Base-by-base conservation (phyloP, 2,888 invertebrate genomes). In the Phasia obesa region DNA sequence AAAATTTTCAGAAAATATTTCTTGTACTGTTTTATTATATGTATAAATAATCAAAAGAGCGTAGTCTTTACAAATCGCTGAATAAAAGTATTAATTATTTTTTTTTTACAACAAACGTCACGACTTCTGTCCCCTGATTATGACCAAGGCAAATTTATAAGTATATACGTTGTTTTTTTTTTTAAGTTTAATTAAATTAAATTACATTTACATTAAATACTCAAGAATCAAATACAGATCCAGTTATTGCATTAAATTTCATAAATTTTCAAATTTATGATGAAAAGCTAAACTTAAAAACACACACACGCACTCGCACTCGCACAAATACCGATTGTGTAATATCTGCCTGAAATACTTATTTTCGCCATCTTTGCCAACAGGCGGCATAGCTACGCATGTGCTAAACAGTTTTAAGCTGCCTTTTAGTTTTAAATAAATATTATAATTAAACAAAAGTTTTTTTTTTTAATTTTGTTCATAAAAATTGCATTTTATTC, bases 231-330 rank as follows among this genome's bases (percentile, higher is more conserved):
- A 44, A 47, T 60, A 42, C 78, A 70, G 53, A 38, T 60, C 75
- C 83, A 79, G 76, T 71, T 71, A 42, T 76, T 67, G 59, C 42
- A 67, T 71, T 62, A 62, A 76, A 60, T 62, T 51, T 55, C 79
- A 79, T 79, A 83, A 83, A 83, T 79, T 76, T 49, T 3, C 60
- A 38, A 79, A 60, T 83, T 83, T 83, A 83, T 79, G 71, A 9
- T 42, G 23, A 47, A 57, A 75, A 57, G 71, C 11, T 11, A 35
- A 5, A 35, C 4, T 35, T 11, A 35, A 11, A 5, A 2, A 35
- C 9, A 35, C 11, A 11, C 1, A 35, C 35, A 35, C 11, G 11
- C 35, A 35, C 35, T 2, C 27, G 57, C 65, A 19, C 78, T 65
- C 64, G 2, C 13, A 55, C n/a, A 57, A 57, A 44, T 31, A 44